phyloP scores from a whole-genome alignment of 2,888 invertebrate genomes.

The Ophraella communa region DNA sequence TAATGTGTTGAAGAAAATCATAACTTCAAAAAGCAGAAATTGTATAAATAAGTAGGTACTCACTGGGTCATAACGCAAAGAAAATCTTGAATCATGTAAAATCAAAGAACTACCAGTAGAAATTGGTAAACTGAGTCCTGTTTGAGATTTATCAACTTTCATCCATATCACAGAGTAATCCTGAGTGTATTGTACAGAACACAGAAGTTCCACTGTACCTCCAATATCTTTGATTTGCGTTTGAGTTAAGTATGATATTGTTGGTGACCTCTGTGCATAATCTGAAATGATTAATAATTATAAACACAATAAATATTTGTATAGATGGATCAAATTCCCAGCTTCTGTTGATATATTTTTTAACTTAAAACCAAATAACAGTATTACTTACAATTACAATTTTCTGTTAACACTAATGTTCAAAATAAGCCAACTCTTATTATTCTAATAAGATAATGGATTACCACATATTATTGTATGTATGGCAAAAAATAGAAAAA shows the following conservation, averaged over 20 bases:
- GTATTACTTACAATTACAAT: too few species aligned
- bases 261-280: slow-evolving; percentile 77
- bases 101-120: slow-evolving; percentile 85
- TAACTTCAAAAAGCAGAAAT: too few species aligned
- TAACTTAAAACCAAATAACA: too few species aligned
- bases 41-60: slow-evolving; percentile 26
- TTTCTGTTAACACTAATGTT: too few species aligned
- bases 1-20: too few species aligned
- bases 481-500: too few species aligned
- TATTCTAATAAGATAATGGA: too few species aligned
- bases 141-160: slow-evolving; percentile 69
- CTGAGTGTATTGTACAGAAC: slow-evolving; percentile 87
- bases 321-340: too few species aligned
- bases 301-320: too few species aligned
- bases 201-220: slow-evolving; percentile 84
- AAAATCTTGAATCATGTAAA: slow-evolving; percentile 83
- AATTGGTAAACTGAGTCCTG: slow-evolving; percentile 78
- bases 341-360: too few species aligned
- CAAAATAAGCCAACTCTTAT: too few species aligned
- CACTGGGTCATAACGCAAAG: slow-evolving; percentile 75
- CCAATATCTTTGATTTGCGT: slow-evolving; percentile 93
- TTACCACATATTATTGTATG: too few species aligned
- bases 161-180: slow-evolving; percentile 87
- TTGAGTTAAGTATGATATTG: slow-evolving; percentile 89
- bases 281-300: slow-evolving; percentile 55